Conservation (phyloP, 2,113 vertebrate species). For the Lophochroa leadbeateri region DNA sequence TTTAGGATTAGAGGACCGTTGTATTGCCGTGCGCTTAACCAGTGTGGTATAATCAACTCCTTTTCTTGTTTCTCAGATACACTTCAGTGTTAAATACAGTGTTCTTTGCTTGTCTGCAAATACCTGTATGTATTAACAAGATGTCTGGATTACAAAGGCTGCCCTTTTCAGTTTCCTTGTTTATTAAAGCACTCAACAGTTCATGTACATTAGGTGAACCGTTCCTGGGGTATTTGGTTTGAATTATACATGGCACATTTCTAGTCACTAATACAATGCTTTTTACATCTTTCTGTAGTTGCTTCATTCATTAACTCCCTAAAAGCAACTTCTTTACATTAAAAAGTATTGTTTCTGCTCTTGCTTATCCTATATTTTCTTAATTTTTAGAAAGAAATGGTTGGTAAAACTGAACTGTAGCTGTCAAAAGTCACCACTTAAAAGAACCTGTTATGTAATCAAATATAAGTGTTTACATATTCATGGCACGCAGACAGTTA, state of each 20-base stretch:
- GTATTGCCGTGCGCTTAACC: not conserved
- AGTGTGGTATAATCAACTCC: not conserved
- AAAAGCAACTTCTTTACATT: not conserved
- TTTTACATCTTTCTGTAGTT: not conserved
- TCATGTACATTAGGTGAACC: not conserved
- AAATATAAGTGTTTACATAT: not conserved
- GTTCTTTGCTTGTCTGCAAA: not conserved
- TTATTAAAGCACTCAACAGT: not conserved
- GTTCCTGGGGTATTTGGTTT: not conserved
- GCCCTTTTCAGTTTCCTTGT: not conserved
- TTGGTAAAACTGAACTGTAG: not conserved
- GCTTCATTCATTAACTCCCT: not conserved
- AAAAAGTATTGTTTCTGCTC: not conserved
- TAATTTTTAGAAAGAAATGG: not conserved
- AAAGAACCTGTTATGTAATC: not conserved
- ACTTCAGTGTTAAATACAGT: not conserved
- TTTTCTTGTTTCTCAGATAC: not conserved
- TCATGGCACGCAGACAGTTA: not conserved
- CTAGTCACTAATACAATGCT: not conserved
- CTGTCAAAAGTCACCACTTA: not conserved
- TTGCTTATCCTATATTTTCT: not conserved
- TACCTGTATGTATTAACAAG: not conserved
- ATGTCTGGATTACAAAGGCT: not conserved
- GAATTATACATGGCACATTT: constrained; percentile 30
- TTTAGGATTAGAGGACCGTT: not conserved